Evolutionary conservation across 2,797 vertebrate species (phyloP).

Genomic region (Danio aesculapii): DNA sequence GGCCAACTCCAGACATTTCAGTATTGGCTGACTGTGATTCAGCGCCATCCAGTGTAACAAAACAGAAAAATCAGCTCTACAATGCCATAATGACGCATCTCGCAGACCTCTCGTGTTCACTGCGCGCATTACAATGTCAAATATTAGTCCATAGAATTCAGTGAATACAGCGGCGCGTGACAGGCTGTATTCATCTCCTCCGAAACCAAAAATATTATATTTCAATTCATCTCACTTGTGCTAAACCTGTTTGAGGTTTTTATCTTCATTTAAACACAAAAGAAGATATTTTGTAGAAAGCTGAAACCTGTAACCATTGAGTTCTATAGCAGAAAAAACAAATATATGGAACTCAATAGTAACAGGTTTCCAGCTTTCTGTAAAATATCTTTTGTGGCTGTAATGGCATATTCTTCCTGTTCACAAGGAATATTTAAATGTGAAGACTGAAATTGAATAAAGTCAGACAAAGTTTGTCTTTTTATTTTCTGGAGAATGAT

Average conservation of each 20-base stretch:
- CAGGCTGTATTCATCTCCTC: neutral
- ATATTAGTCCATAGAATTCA: neutral
- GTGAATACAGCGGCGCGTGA: neutral
- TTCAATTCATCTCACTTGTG: neutral
- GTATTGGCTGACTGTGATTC: neutral
- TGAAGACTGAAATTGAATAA: too few relatives aligned
- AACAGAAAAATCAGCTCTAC: neutral
- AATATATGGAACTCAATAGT: too few relatives aligned
- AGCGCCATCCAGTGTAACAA: conserved; percentile 26
- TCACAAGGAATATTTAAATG: too few relatives aligned
- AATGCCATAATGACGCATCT: neutral
- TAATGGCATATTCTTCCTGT: too few relatives aligned
- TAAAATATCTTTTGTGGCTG: too few relatives aligned
- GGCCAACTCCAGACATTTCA: neutral
- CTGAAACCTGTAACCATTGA: too few relatives aligned
- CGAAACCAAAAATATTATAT: neutral
- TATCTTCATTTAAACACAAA: too few relatives aligned
- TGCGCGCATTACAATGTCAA: neutral
- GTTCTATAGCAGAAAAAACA: too few relatives aligned
- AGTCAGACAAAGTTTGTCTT: too few relatives aligned
- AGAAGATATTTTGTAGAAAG: too few relatives aligned
- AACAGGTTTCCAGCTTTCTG: too few relatives aligned
- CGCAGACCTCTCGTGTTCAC: conserved; percentile 35
- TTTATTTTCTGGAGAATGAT: too few relatives aligned
- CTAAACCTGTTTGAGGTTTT: neutral